Evolutionary conservation across 2,113 vertebrate genomes (phyloP).

Genomic region (Halcyon malimbica): DNA sequence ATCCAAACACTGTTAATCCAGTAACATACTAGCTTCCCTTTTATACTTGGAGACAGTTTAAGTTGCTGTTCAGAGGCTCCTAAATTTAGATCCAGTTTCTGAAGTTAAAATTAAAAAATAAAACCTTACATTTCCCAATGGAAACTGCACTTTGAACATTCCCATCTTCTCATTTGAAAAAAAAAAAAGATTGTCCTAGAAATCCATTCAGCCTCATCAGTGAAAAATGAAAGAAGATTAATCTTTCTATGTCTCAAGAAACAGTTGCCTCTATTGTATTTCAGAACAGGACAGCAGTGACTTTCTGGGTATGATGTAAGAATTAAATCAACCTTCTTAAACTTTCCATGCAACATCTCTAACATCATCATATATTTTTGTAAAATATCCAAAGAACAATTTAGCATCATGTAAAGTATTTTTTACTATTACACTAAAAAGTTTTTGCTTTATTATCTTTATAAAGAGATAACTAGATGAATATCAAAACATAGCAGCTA

Average conservation of each 20-base stretch:
- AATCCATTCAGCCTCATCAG: not conserved
- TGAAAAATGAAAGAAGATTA: not conserved
- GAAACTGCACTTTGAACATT: not conserved
- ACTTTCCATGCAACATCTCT: not conserved
- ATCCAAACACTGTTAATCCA: not conserved
- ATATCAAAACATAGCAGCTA: not conserved
- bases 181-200: not conserved
- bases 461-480: not conserved
- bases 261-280: not conserved
- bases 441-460: not conserved
- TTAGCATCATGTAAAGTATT: not conserved
- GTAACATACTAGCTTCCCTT: not conserved
- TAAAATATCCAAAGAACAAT: not conserved
- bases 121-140: not conserved
- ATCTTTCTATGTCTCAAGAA: not conserved
- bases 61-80: not conserved
- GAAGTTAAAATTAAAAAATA: not conserved
- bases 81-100: not conserved
- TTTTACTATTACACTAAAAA: not conserved
- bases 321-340: not conserved
- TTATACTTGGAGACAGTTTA: not conserved
- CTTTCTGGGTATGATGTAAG: not conserved
- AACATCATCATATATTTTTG: not conserved
- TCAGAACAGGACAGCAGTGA: not conserved
- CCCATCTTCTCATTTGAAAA: not conserved